phyloP scores from a whole-genome alignment of 1,140 invertebrate species.

The Leptinotarsa defecta region DNA sequence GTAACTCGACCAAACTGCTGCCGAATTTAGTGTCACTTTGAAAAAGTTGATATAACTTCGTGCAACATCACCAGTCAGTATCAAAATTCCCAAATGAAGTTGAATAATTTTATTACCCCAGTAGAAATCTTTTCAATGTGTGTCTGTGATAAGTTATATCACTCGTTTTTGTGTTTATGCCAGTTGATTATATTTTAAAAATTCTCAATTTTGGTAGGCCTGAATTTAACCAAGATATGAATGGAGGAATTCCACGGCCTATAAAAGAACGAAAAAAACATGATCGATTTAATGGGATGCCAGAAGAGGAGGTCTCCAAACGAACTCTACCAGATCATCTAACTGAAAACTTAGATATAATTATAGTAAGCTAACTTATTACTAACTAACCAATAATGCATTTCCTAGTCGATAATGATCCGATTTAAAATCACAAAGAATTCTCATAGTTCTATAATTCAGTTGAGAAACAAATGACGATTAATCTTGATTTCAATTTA shows the following conservation, averaged over 20 bases:
- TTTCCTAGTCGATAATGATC: too few species aligned
- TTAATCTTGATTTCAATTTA: slow-evolving; percentile 2
- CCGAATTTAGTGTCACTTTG: too few species aligned
- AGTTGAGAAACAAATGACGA: too few species aligned
- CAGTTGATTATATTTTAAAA: slow-evolving; percentile 23
- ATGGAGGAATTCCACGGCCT: slow-evolving; percentile 65
- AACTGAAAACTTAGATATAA: slow-evolving; percentile 90
- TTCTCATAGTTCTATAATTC: too few species aligned
- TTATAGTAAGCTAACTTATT: slow-evolving; percentile 83
- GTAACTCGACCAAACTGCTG: too few species aligned
- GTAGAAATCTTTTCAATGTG: too few species aligned
- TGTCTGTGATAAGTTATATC: slow-evolving; percentile 8
- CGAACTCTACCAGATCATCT: slow-evolving; percentile 93
- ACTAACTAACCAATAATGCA: too few species aligned
- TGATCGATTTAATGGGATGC: slow-evolving; percentile 95
- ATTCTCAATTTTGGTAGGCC: slow-evolving; percentile 59
- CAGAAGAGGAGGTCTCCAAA: slow-evolving; percentile 93
- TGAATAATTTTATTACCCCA: too few species aligned
- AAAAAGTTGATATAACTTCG: too few species aligned
- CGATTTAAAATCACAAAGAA: too few species aligned
- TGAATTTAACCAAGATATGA: slow-evolving; percentile 68
- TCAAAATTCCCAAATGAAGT: too few species aligned
- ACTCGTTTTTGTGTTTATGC: slow-evolving; percentile 33
- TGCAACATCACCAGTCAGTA: too few species aligned
- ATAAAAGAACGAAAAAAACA: slow-evolving; percentile 91